Evolutionary conservation across 2,797 vertebrate species (phyloP), one percentile per base, ranked within the genome.

Genomic region (Muraenolepis orangiensis): DNA sequence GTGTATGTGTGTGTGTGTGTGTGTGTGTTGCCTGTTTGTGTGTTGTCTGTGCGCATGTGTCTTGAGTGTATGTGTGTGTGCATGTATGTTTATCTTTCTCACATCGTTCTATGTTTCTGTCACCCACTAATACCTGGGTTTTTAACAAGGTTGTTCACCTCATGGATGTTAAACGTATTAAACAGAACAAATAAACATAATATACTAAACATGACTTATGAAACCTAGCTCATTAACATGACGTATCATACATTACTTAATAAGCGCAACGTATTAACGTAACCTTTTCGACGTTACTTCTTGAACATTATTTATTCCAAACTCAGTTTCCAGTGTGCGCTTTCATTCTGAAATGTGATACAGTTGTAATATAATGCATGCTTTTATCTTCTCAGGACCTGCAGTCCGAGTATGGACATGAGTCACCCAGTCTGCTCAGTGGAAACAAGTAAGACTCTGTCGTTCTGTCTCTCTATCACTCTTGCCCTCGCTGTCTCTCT

Each of bases 361-460:
- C n/a, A 61, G n/a, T 26, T 61, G n/a, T 61, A 61, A 26, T 61
- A 11, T 23, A 61, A 23, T 23, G n/a, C 26, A n/a, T 10, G n/a
- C n/a, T 61, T 61, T 61, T 26, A 61, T 26, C 7, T 61, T 26
- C 51, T 61, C 85, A 98, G 97, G 97, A 98, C 85, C 86, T 98
- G 70, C 97, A 96, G 74, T 86, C 98, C 85, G 97, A 98, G 82
- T 98, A 96, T 11, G 95, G 94, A 71, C 95, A 94, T n/a, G 94
- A 95, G 85, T 94, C 95, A 76, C 91, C 95, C 64, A 90, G 94
- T 91, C 95, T 98, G 11, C 86, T 98, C 84, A 96, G 96, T 88
- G 95, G 92, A 93, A 97, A 97, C 92, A 99, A 98, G 97, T 99
- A 89, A 95, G 97, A 94, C 85, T 88, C 71, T 10, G 28, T 20